Conservation (phyloP, 2,888 invertebrate species). For the Cheilosia vernalis region DNA sequence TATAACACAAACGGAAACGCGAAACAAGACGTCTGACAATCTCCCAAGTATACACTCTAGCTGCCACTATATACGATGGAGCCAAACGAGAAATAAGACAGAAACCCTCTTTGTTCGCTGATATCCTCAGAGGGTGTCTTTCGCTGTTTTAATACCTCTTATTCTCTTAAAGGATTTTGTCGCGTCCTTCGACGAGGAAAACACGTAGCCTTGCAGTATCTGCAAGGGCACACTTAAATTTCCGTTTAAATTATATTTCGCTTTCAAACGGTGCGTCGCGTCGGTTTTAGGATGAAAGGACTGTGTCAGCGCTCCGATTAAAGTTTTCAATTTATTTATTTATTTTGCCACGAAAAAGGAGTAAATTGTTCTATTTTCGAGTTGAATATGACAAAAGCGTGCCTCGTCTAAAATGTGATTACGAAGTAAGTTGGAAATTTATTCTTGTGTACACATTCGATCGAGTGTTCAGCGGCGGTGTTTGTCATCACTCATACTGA, state of each 20-base stretch:
- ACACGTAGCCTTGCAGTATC: slow-evolving; percentile 34
- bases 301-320: background rate
- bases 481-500: slow-evolving; percentile 3
- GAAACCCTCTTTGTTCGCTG: slow-evolving; percentile 34
- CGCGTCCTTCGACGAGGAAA: slow-evolving; percentile 29
- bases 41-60: slow-evolving; percentile 21
- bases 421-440: slow-evolving; percentile 51
- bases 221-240: slow-evolving; percentile 11
- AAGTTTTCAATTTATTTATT: background rate
- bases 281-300: slow-evolving; percentile 12
- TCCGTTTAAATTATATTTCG: slow-evolving; percentile 59
- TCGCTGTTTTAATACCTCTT: slow-evolving; percentile 26
- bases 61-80: slow-evolving; percentile 14
- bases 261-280: background rate
- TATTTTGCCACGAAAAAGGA: slow-evolving; percentile 1
- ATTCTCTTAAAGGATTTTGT: slow-evolving; percentile 34
- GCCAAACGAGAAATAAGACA: slow-evolving; percentile 17
- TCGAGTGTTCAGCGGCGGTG: background rate
- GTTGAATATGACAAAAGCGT: slow-evolving; percentile 18
- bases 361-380: slow-evolving; percentile 3
- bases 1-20: slow-evolving; percentile 53
- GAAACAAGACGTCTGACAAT: slow-evolving; percentile 68
- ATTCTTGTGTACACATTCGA: slow-evolving; percentile 10
- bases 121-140: slow-evolving; percentile 44
- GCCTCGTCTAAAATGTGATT: slow-evolving; percentile 45